Conservation (phyloP, 2,113 vertebrate genomes). For the Perognathus longimembris region DNA sequence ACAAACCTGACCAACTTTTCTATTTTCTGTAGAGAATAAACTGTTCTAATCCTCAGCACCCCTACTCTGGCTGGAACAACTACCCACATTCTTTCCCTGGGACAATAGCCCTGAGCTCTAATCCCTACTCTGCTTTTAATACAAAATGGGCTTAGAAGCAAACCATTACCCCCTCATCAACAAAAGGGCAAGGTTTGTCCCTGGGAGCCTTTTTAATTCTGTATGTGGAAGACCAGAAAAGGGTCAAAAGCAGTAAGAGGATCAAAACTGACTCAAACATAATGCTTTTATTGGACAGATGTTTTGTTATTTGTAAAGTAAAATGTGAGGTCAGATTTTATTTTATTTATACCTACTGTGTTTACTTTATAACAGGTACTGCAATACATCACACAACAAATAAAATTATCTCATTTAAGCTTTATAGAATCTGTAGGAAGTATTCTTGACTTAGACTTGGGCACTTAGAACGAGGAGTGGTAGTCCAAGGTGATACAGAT, state of each 20-base stretch:
- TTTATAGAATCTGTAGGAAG: background rate
- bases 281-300: background rate
- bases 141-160: background rate
- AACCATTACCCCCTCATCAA: background rate
- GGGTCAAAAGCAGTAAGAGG: background rate
- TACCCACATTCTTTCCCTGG: background rate
- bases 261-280: background rate
- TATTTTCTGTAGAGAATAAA: background rate
- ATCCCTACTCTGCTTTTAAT: background rate
- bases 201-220: background rate
- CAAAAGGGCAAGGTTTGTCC: background rate
- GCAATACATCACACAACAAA: background rate
- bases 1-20: no score
- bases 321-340: background rate
- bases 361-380: background rate
- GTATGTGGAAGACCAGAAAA: background rate
- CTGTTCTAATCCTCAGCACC: background rate
- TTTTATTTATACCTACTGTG: background rate
- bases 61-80: no score
- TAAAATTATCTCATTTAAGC: background rate
- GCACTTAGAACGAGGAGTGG: background rate
- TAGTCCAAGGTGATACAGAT: background rate
- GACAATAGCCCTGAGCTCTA: background rate
- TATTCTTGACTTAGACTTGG: background rate
- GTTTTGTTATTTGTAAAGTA: background rate